Conservation (phyloP, 2,797 vertebrate genomes). For the Falco cherrug region DNA sequence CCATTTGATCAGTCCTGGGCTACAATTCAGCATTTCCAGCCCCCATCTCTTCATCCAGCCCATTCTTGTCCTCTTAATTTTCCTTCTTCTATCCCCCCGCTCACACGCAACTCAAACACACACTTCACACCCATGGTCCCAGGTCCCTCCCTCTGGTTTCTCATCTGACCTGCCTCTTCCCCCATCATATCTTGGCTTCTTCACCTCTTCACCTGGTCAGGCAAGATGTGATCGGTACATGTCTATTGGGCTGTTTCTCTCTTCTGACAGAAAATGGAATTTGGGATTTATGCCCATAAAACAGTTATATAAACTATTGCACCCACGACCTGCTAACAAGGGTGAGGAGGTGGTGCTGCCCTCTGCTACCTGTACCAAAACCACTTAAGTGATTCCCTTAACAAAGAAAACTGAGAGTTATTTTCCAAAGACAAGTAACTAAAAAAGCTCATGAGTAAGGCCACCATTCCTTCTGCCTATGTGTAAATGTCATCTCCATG, state of each 20-base stretch:
- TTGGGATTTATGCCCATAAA: background rate
- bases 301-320: background rate
- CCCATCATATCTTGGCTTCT: background rate
- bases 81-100: background rate
- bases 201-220: background rate
- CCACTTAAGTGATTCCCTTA: background rate
- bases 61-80: background rate
- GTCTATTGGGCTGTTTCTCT: background rate
- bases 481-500: background rate
- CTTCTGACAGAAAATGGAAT: background rate
- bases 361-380: background rate
- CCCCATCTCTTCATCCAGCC: background rate
- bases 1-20: background rate
- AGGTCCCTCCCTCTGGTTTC: background rate
- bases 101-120: background rate
- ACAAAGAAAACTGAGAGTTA: background rate
- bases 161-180: background rate
- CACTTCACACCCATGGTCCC: rapidly evolving
- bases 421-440: background rate
- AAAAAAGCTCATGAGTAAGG: background rate
- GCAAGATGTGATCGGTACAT: background rate
- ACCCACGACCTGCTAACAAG: background rate
- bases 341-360: background rate
- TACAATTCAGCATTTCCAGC: background rate
- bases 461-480: background rate